Percentiles rank a stretch among this genome's conserved stretches.
Evolutionary conservation across 2,797 vertebrate species (phyloP).

Genomic region (Trichosurus vulpecula): DNA sequence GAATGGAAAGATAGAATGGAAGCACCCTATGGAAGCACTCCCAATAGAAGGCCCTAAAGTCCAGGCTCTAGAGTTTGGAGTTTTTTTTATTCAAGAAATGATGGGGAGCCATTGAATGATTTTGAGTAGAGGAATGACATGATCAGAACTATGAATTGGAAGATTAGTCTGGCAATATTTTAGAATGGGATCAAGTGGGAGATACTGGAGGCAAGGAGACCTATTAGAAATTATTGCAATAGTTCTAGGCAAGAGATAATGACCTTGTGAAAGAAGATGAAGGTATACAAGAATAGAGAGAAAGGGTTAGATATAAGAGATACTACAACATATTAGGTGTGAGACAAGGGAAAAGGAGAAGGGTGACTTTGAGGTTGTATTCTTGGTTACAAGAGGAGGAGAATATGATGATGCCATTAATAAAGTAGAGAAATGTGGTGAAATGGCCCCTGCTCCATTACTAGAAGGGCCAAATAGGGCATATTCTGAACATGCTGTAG

Average conservation of each 20-base stretch:
- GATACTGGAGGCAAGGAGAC: slow-evolving; percentile 1
- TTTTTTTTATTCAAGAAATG: not conserved
- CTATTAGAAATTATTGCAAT: not conserved
- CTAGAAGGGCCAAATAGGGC: not conserved
- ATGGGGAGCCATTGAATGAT: not conserved
- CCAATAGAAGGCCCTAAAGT: slow-evolving; percentile 7
- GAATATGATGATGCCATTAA: not conserved
- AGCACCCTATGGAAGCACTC: not conserved
- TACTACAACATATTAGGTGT: not conserved
- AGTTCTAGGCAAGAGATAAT: not conserved
- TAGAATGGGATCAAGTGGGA: not conserved
- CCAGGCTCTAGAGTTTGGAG: not conserved
- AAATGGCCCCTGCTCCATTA: not conserved
- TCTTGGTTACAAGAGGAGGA: not conserved
- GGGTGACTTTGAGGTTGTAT: not conserved
- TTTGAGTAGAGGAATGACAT: not conserved
- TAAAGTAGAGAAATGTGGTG: not conserved
- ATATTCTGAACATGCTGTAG: not conserved
- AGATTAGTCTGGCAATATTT: not conserved
- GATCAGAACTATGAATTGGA: not conserved
- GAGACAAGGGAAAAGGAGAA: not conserved
- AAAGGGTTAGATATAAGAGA: slow-evolving; percentile 4
- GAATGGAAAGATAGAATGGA: slow-evolving; percentile 7
- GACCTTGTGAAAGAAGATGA: not conserved
- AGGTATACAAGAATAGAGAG: not conserved